These are phyloP conservation scores for Carduelis carduelis DNA, from an alignment of 2,797 vertebrate genomes.

Conservation along the genomic window DNA sequence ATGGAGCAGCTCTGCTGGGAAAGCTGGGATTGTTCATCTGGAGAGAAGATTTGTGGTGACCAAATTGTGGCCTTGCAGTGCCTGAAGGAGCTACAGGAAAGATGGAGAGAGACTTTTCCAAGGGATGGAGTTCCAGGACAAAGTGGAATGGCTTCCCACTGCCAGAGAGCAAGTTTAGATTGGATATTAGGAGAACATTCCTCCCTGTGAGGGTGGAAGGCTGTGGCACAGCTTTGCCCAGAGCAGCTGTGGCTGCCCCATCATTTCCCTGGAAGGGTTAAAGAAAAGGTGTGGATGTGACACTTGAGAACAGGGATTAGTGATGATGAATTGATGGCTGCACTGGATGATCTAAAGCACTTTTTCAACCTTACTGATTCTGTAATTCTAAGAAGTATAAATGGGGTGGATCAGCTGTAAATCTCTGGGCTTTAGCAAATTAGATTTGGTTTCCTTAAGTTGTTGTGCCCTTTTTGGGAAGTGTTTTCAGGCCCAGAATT, in stretches of 20 bases:
- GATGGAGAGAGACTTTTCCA: accelerated
- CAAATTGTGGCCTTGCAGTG: accelerated
- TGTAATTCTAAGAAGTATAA: neutral
- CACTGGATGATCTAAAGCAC: neutral
- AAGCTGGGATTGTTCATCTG: neutral
- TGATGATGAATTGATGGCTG: neutral
- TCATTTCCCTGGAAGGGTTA: neutral
- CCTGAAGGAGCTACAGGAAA: accelerated
- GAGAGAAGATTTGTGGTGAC: neutral
- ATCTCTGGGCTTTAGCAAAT: accelerated
- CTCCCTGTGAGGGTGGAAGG: neutral
- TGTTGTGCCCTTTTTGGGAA: neutral
- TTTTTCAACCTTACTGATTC: neutral
- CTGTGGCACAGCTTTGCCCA: neutral
- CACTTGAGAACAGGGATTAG: neutral
- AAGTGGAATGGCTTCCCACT: accelerated
- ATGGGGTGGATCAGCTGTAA: neutral
- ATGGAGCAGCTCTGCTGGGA: neutral
- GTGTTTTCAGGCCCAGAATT: neutral
- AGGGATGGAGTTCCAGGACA: accelerated
- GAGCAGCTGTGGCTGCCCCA: neutral
- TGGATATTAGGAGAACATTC: accelerated
- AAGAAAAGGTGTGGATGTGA: neutral
- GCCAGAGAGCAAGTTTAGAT: neutral
- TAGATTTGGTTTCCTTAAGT: neutral